Evolutionary conservation across 1,140 invertebrate genomes (phyloP).

Genomic region (Rhagoletis pomonella): DNA sequence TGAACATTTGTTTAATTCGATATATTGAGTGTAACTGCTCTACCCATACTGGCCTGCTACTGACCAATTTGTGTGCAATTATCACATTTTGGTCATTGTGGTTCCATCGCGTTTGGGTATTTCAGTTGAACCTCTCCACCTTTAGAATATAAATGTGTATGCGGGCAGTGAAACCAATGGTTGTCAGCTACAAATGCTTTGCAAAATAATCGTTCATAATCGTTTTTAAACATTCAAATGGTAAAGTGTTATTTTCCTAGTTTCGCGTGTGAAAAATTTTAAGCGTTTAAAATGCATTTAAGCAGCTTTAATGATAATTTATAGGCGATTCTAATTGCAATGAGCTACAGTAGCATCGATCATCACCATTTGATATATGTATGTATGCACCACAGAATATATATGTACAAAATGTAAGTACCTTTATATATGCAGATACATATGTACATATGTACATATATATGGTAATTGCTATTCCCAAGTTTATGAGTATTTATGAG

Average conservation of each 20-base stretch:
- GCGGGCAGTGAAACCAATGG: neutral
- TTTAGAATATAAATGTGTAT: neutral
- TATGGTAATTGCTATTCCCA: no score
- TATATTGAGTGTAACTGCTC: neutral
- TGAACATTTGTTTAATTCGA: no score
- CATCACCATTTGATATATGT: constrained; percentile 19
- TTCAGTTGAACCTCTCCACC: neutral
- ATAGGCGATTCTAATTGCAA: constrained; percentile 35
- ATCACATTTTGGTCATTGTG: neutral
- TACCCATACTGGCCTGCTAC: neutral
- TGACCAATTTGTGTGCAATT: neutral
- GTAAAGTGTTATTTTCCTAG: neutral
- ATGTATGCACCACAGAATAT: neutral
- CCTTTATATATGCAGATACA: neutral
- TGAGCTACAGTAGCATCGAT: constrained; percentile 26
- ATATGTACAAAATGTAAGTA: no score
- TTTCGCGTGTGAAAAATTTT: constrained; percentile 36
- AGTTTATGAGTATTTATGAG: constrained; percentile 22
- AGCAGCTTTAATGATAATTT: constrained; percentile 35
- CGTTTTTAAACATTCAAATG: constrained; percentile 58
- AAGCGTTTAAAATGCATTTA: constrained; percentile 18
- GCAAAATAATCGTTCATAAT: constrained; percentile 44
- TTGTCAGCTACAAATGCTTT: neutral
- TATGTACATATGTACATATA: neutral
- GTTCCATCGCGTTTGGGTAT: neutral